Conservation (phyloP, 2,888 invertebrate species). For the Amphipyra berbera region DNA sequence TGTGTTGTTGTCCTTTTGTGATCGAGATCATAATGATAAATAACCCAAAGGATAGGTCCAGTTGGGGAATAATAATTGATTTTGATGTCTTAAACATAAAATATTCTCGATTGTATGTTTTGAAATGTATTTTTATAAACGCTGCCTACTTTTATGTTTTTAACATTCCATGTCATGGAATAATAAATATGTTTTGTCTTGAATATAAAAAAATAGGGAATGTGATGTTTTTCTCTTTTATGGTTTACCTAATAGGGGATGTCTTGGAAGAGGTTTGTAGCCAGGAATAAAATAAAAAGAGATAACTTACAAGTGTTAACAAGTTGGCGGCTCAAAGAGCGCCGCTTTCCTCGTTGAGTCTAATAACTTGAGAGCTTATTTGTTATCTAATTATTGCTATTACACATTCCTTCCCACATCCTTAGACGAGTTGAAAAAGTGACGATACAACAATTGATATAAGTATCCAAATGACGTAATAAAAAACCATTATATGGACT, state of each 20-base stretch:
- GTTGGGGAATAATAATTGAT: slow-evolving; percentile 87
- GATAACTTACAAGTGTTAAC: slow-evolving; percentile 59
- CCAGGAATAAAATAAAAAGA: slow-evolving; percentile 47
- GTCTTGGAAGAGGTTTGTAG: slow-evolving; percentile 28
- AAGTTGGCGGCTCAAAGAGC: slow-evolving; percentile 55
- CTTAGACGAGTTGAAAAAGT: slow-evolving; percentile 5
- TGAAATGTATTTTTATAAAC: slow-evolving; percentile 61
- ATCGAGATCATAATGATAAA: slow-evolving; percentile 89
- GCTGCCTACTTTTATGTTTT: slow-evolving; percentile 53
- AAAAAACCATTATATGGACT: slow-evolving; percentile 28
- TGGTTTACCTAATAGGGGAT: slow-evolving; percentile 36
- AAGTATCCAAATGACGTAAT: slow-evolving; percentile 40
- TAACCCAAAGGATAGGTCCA: slow-evolving; percentile 86
- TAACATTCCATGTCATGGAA: slow-evolving; percentile 47
- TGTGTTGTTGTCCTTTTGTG: slow-evolving; percentile 84
- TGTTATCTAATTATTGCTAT: slow-evolving; percentile 47
- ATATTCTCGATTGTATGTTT: slow-evolving; percentile 74
- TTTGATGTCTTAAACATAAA: slow-evolving; percentile 89
- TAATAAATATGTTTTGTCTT: slow-evolving; percentile 49
- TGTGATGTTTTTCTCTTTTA: slow-evolving; percentile 40
- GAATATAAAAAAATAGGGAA: slow-evolving; percentile 30
- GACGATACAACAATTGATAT: slow-evolving; percentile 13
- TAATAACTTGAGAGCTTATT: slow-evolving; percentile 50
- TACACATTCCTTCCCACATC: slow-evolving; percentile 36
- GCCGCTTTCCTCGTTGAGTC: slow-evolving; percentile 50